Evolutionary conservation across 2,797 vertebrate genomes (phyloP), one percentile per base, ranked within the genome.

Genomic region (Enteromius trimaculatus): DNA sequence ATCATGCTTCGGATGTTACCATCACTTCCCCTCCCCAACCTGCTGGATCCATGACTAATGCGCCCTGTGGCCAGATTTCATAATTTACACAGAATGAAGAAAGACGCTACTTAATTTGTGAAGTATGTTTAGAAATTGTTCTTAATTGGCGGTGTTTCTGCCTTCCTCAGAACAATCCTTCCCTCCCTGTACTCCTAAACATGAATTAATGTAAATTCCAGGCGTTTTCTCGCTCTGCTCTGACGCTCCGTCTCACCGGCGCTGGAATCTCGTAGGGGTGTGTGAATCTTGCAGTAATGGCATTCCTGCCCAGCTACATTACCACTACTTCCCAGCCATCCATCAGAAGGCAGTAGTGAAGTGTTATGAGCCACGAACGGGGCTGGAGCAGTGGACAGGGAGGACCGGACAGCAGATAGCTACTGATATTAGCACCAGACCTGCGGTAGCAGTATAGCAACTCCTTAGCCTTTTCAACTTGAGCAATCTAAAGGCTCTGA

Each of bases 201-300:
- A 89, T 92, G 91, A 93, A 93, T 93, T 92, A 92, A 92, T 93
- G 90, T 89, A 90, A 92, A 95, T 94, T 94, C 91, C 93, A 90
- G 90, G 84, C 91, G 88, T 92, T 92, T 92, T 93, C 92, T 86
- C 84, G 84, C 89, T 84, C 90, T 19, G 86, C 89, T 91, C 90
- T 88, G 91, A 94, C 51, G 91, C 92, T 91, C 90, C 86, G 80
- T 92, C 90, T 94, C 91, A 91, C 90, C 90, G 87, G 88, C 65
- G 49, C 87, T 91, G 94, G 93, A 93, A 94, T 95, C 92, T 94
- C 85, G 91, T 92, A 94, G 93, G 93, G 92, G 93, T 94, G 93
- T 89, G 91, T 92, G 93, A 92, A 92, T 92, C 89, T 90, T 14
- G 78, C 90, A 81, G 92, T 94, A 94, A 95, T 94, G 90, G 90